A percentile compares a stretch with the other conserved stretches of the same genome.
These are phyloP conservation scores for Campoletis sonorensis DNA, from an alignment of 1,140 invertebrate species.

Conservation along the genomic window DNA sequence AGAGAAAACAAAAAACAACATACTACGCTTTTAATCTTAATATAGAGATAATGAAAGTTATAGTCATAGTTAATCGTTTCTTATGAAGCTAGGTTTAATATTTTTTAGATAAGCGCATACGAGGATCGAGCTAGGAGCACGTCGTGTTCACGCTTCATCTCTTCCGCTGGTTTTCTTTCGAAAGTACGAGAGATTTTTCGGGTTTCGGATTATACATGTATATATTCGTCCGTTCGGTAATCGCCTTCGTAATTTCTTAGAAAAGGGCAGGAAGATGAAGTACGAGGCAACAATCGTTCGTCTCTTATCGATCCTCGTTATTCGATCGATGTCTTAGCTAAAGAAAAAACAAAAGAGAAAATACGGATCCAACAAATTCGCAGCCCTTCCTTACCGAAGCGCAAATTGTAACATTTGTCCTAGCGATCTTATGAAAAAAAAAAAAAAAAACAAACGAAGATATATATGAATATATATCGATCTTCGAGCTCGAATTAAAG, in stretches of 20 bases:
- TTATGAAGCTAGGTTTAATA: slow-evolving; percentile 64
- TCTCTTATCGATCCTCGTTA: slow-evolving; percentile 44
- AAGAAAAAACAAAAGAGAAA: slow-evolving; percentile 23
- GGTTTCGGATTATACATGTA: slow-evolving; percentile 14
- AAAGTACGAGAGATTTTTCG: slow-evolving; percentile 39
- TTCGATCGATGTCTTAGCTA: slow-evolving; percentile 39
- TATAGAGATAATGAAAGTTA: slow-evolving; percentile 69
- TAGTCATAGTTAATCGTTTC: slow-evolving; percentile 69
- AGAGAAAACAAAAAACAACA: slow-evolving; percentile 60
- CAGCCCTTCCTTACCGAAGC: slow-evolving; percentile 28
- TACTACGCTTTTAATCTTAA: slow-evolving; percentile 73
- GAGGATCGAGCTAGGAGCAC: slow-evolving; percentile 50
- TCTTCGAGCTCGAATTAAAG: slow-evolving; percentile 30
- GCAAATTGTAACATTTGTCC: slow-evolving; percentile 40
- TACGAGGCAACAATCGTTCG: slow-evolving; percentile 32
- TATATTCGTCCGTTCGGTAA: neutral
- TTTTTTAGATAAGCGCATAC: slow-evolving; percentile 62
- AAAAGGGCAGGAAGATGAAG: slow-evolving; percentile 34
- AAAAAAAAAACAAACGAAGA: too few relatives aligned
- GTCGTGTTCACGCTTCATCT: slow-evolving; percentile 40
- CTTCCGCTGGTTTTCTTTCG: slow-evolving; percentile 41
- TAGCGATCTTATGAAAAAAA: too few relatives aligned
- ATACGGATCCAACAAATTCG: neutral
- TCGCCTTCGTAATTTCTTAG: slow-evolving; percentile 27
- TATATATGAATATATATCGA: too few relatives aligned